Conservation (phyloP, 2,113 vertebrate species). For the Callopanchax toddi region DNA sequence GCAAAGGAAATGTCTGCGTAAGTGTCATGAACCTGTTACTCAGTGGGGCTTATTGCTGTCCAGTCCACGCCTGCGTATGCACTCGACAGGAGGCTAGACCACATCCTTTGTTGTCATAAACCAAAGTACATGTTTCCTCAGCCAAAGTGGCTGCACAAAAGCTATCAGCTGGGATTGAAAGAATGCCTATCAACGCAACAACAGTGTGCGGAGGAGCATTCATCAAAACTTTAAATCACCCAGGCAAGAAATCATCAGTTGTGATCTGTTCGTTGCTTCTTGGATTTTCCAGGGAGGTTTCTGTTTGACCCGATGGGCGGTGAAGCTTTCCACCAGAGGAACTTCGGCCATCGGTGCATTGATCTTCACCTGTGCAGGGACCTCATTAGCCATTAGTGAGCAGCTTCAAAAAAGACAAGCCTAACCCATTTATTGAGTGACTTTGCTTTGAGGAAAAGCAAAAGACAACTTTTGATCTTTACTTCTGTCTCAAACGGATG, state of each 20-base stretch:
- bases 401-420: background rate
- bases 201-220: background rate
- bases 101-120: slow-evolving; percentile 43
- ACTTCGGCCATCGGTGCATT: slow-evolving; percentile 27
- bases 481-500: too few relatives aligned
- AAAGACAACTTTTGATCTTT: background rate
- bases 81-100: slow-evolving; percentile 9
- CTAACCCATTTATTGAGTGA: slow-evolving; percentile 1
- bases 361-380: slow-evolving; percentile 47
- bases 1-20: slow-evolving; percentile 16
- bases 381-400: slow-evolving; percentile 49
- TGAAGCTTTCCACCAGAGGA: slow-evolving; percentile 35
- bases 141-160: slow-evolving; percentile 6
- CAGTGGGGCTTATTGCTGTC: slow-evolving; percentile 7
- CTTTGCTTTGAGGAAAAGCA: slow-evolving; percentile 25
- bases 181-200: background rate
- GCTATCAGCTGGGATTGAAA: background rate
- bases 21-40: background rate
- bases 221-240: background rate
- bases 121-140: slow-evolving; percentile 34
- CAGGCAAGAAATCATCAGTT: background rate
- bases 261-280: too few relatives aligned
- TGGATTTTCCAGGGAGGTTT: slow-evolving; percentile 16
- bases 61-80: background rate
- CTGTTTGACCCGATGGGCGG: slow-evolving; percentile 18